Conservation (phyloP, 1,140 invertebrate species). For the Oryzaephilus surinamensis region DNA sequence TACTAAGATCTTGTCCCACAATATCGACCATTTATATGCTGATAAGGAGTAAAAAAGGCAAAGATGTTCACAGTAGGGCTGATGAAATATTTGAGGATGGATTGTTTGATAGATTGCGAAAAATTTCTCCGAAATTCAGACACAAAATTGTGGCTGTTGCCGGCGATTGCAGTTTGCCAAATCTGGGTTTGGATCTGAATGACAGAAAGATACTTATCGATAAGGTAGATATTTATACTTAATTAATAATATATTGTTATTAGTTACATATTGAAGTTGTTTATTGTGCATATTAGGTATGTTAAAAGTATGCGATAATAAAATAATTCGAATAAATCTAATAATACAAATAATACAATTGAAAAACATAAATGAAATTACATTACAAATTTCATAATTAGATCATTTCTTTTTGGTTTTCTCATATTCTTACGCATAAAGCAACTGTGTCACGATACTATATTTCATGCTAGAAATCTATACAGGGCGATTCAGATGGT, state of each 20-base stretch:
- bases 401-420: too few relatives aligned
- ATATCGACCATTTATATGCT: slow-evolving; percentile 66
- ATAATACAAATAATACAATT: background rate
- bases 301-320: background rate
- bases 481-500: too few relatives aligned
- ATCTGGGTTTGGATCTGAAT: slow-evolving; percentile 47
- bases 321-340: background rate
- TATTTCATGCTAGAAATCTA: too few relatives aligned
- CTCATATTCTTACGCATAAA: too few relatives aligned
- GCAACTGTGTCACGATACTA: too few relatives aligned
- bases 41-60: slow-evolving; percentile 67
- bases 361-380: too few relatives aligned
- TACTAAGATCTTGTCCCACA: slow-evolving; percentile 64
- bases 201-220: slow-evolving; percentile 48
- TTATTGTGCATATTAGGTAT: background rate
- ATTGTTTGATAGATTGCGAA: slow-evolving; percentile 24
- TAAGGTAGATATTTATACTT: slow-evolving; percentile 43
- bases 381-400: too few relatives aligned
- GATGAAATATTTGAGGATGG: slow-evolving; percentile 53
- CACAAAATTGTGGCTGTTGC: slow-evolving; percentile 52
- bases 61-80: slow-evolving; percentile 49
- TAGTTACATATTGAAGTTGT: background rate
- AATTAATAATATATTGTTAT: background rate
- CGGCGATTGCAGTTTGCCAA: slow-evolving; percentile 51
- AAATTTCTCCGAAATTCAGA: slow-evolving; percentile 46